Base-by-base conservation (phyloP, 2,113 vertebrate genomes). In the Myxocyprinus asiaticus region DNA sequence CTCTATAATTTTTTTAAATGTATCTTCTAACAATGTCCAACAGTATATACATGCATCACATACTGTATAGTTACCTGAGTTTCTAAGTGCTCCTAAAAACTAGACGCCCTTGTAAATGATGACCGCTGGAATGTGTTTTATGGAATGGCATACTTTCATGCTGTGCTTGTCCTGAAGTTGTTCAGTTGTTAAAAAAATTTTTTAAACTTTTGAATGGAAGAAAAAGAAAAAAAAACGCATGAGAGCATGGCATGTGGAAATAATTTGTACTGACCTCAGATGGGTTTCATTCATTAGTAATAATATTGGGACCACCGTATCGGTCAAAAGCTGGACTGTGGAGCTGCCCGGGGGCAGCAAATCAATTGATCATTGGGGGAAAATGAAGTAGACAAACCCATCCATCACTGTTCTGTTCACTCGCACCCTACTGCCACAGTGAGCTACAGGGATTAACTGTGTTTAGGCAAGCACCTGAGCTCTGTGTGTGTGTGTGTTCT, bases 281-380 rank as follows among this genome's bases (percentile, higher is more conserved):
- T 48, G 71, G 44, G 71, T 62, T 59, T 74, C 56, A 58, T 58
- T 58, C 55, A 58, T 58, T 58, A 58, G 6, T 7, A 58, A 58
- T n/a, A 58, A 58, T n/a, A 58, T n/a, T 58, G 55, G n/a, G 6
- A 59, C 56, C 33, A 74, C 15, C 71, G 48, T 14, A 62, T 62
- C 9, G 58, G 71, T 74, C 71, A 62, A 74, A 71, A 62, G 82
- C 22, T 33, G 22, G 22, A 33, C 22, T 33, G 22, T 33, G 22
- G 22, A 33, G 22, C 22, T 33, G 22, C 22, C 3, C 22, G 1
- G 22, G 22, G 22, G 22, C 82, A 83, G 86, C 88, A 91, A 88
- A 93, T 94, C 90, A 93, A 90, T 82, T 88, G 84, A 91, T 92
- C 90, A 92, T 93, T 90, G 90, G 82, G 84, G 82, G 55, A 77